Base-by-base conservation (phyloP, 2,113 vertebrate species). In the Lophotis ruficrista region DNA sequence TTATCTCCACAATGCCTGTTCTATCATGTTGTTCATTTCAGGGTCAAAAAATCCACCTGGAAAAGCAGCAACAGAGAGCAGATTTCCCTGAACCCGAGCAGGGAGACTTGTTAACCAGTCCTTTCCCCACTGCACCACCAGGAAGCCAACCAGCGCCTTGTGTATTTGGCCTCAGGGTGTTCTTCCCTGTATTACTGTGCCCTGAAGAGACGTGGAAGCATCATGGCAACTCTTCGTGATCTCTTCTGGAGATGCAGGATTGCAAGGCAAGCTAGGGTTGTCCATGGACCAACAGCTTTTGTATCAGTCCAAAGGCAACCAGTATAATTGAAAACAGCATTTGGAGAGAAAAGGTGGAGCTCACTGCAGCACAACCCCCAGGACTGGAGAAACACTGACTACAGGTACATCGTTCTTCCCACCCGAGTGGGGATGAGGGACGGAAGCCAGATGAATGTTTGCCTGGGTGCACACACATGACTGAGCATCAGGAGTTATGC, bases 1-100 rank as follows among this genome's bases (percentile, higher is more conserved):
- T 91, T 96, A 95, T 94, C 95, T 95, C 61, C 50, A 50, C 53
- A 28, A 13, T 30, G 83, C 94, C 38, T 93, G 89, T 91, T 95
- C 65, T 56, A 45, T 71, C 94, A 87, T 47, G 92, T 62, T 57
- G 47, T 18, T 89, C 76, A 71, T 78, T 95, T 89, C 83, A 89
- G 53, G 80, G 69, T 76, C 65, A 89, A 91, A 94, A 95, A 83
- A 61, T 45, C 58, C 58, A 30, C 48, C 38, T 76, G 50, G 80
- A 68, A 93, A 69, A 96, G 64, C 68, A 87, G 60, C 51, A 95
- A 35, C 64, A 58, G 27, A 16, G 16, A 72, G 54, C 33, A 56
- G 68, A 38, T 70, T 75, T 60, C 69, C 68, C 76, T 0, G 2
- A 60, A 77, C 48, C 48, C 56, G 24, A 50, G 60, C 28, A 89